Percentiles rank a stretch among this genome's conserved stretches.
These are phyloP conservation scores for Neogale vison DNA, from an alignment of 2,113 vertebrate genomes.

Conservation along the genomic window DNA sequence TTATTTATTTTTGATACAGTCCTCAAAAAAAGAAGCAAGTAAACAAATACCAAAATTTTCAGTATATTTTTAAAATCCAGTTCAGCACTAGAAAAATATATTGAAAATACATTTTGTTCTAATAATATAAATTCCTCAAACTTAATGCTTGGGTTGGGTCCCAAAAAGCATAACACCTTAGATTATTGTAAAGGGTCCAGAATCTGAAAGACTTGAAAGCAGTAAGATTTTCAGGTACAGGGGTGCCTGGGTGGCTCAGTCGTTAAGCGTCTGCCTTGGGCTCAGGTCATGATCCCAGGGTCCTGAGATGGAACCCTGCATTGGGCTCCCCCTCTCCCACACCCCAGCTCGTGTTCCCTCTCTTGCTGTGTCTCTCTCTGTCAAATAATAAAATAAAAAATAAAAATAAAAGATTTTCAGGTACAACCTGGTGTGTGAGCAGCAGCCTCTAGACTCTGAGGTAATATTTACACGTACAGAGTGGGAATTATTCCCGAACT, in stretches of 20 bases:
- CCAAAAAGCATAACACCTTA: not conserved
- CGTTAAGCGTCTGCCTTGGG: too few relatives aligned
- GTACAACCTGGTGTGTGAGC: not conserved
- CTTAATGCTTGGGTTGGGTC: not conserved
- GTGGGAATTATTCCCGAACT: not conserved
- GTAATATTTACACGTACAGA: not conserved
- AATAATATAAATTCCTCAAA: slow-evolving; percentile 26
- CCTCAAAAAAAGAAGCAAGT: not conserved
- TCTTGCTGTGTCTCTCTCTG: too few relatives aligned
- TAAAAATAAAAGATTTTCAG: not conserved
- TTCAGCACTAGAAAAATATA: slow-evolving; percentile 1
- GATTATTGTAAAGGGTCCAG: not conserved
- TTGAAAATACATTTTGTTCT: not conserved
- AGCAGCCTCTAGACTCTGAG: not conserved
- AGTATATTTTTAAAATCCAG: not conserved
- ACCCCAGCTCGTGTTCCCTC: too few relatives aligned
- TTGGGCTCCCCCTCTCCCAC: too few relatives aligned
- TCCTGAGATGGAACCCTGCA: too few relatives aligned
- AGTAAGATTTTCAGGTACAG: not conserved
- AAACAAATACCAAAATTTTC: not conserved
- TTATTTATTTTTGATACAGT: slow-evolving; percentile 2
- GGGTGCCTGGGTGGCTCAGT: too few relatives aligned
- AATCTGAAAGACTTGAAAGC: not conserved
- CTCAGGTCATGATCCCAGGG: too few relatives aligned
- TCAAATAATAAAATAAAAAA: too few relatives aligned